Conservation (phyloP, 2,888 invertebrate genomes). For the Pristionchus japonicus region DNA sequence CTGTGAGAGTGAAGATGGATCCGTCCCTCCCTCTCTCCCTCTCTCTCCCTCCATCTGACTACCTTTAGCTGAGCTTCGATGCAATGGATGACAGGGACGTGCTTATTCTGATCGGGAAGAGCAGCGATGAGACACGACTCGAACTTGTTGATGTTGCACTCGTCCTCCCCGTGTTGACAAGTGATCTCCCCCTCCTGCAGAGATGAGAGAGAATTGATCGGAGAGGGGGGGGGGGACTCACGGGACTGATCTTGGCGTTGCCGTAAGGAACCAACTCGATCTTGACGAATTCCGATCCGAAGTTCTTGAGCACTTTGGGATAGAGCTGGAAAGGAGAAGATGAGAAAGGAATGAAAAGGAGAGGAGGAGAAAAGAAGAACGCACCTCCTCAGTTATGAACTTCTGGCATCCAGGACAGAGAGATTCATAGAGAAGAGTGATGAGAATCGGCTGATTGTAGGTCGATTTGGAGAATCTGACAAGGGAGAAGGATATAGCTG, state of each 20-base stretch:
- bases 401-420: conserved; percentile 70
- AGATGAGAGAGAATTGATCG: neutral
- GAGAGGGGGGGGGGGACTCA: conserved; percentile 2
- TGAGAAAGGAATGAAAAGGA: neutral
- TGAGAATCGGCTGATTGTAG: conserved; percentile 58
- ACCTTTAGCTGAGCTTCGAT: conserved; percentile 59
- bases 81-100: conserved; percentile 63
- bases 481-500: neutral
- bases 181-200: conserved; percentile 62
- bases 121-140: conserved; percentile 65
- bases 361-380: neutral
- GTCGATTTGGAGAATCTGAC: conserved; percentile 54
- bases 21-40: too few relatives aligned
- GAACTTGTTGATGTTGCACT: conserved; percentile 68
- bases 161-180: conserved; percentile 71
- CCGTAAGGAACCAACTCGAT: conserved; percentile 73
- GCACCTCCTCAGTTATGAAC: conserved; percentile 58
- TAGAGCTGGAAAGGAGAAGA: conserved; percentile 54
- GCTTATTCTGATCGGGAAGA: conserved; percentile 57
- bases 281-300: conserved; percentile 60
- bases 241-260: conserved; percentile 64
- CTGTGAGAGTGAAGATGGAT: conserved; percentile 34
- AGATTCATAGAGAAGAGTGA: conserved; percentile 64
- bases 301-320: conserved; percentile 62
- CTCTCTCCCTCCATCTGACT: neutral